Evolutionary conservation across 2,797 vertebrate species (phyloP), one percentile per base, ranked within the genome.

Genomic region (Aythya fuligula): DNA sequence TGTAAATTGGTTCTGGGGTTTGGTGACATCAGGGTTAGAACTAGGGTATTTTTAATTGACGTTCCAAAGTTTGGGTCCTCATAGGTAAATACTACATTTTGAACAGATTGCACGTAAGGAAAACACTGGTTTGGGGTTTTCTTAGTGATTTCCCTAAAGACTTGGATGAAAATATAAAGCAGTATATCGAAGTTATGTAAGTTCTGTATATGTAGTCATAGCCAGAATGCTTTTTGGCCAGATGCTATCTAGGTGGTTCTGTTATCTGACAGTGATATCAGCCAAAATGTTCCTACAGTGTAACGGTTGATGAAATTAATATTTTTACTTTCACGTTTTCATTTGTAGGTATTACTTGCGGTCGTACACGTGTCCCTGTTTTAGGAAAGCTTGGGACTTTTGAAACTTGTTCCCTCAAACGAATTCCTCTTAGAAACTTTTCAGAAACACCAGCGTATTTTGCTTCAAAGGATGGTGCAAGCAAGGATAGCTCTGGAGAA

Each of bases 381-480:
- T 97, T 99, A 95, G 98, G 98, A 97, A 99, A 98, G 96, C 96
- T 98, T 58, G 98, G 98, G 13, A 98, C 97, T 89, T 98, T 98
- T 94, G 99, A 99, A 97, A 96, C 97, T 85, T 98, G 97, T 85
- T 96, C 98, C 73, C 96, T 98, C 56, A 96, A 97, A 67, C 97
- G 94, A 86, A 95, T 98, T 93, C 97, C 98, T 85, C 98, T 98
- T 91, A 98, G 99, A 89, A 97, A 97, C 17, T 99, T 99, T 94
- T 98, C 98, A 47, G 98, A 98, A 97, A 98, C 99, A 7, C 95
- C 98, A 38, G 98, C 98, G 8, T 99, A 98, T 96, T 99, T 98
- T 96, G 98, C 99, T n/a, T 98, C 99, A 66, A 99, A 99, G 98
- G 99, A 99, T 78, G 98, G 98, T 19, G 96, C 98, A 39, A 98